Evolutionary conservation across 2,797 vertebrate species (phyloP).

Genomic region (Galagoides demidoff): DNA sequence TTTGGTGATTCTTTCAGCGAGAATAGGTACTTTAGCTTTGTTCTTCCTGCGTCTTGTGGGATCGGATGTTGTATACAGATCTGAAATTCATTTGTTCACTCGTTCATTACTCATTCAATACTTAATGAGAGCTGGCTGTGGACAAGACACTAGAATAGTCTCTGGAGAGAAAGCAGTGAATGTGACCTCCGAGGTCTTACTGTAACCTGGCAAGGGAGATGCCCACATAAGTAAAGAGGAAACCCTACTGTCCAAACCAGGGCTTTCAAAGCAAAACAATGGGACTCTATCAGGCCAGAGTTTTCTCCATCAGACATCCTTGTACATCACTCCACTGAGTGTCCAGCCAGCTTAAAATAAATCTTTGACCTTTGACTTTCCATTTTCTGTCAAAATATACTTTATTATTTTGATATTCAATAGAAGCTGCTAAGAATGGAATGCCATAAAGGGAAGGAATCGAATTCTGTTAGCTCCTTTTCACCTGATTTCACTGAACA

Average conservation of each 20-base stretch:
- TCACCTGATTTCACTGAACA: constrained; percentile 33
- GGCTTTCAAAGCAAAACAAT: not conserved
- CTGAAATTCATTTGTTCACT: not conserved
- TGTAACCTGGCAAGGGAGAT: not conserved
- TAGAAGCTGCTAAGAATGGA: constrained; percentile 31
- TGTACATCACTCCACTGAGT: not conserved
- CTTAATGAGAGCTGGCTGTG: not conserved
- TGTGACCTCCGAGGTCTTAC: not conserved
- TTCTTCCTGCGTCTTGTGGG: not conserved
- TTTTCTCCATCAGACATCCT: not conserved
- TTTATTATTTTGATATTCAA: constrained; percentile 50
- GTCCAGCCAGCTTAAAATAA: constrained; percentile 32
- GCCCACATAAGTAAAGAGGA: not conserved
- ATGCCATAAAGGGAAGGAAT: not conserved
- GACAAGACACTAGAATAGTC: not conserved
- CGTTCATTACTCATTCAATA: not conserved
- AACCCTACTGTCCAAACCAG: not conserved
- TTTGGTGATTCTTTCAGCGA: constrained; percentile 8
- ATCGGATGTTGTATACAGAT: not conserved
- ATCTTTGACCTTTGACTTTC: constrained; percentile 40
- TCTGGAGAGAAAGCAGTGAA: not conserved
- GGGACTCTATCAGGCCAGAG: not conserved
- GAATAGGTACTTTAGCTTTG: not conserved
- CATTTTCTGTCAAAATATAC: constrained; percentile 16
- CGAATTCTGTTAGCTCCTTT: not conserved